These are phyloP conservation scores for Pseudochirops corinnae DNA, from an alignment of 2,797 vertebrate species.

Conservation along the genomic window DNA sequence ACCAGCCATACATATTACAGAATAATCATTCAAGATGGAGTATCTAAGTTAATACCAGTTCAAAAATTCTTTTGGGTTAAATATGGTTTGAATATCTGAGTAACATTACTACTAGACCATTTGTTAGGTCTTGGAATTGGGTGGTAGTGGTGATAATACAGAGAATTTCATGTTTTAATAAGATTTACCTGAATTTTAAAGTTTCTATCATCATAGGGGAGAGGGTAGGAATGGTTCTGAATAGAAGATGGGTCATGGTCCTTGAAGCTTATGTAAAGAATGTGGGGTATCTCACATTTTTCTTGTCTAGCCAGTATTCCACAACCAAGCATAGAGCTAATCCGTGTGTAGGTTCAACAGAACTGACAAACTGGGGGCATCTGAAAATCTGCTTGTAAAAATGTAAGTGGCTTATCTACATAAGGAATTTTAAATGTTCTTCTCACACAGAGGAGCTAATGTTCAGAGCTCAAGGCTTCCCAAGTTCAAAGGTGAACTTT, in stretches of 20 bases:
- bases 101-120: neutral
- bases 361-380: neutral
- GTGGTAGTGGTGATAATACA: neutral
- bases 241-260: neutral
- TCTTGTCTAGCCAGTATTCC: neutral
- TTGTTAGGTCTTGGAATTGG: neutral
- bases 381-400: neutral
- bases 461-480: neutral
- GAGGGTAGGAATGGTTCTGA: neutral
- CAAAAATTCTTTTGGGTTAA: neutral
- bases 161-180: neutral
- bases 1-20: neutral
- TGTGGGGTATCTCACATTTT: neutral
- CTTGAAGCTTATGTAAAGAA: neutral
- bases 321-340: neutral
- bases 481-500: neutral
- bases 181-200: neutral
- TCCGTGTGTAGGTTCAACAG: neutral
- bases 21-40: neutral
- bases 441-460: neutral
- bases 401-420: neutral
- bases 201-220: neutral
- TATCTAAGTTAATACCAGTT: neutral
- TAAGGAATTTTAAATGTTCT: neutral
- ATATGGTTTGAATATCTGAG: neutral